Conservation (phyloP, 2,888 invertebrate genomes). For the Papilio gigon region DNA sequence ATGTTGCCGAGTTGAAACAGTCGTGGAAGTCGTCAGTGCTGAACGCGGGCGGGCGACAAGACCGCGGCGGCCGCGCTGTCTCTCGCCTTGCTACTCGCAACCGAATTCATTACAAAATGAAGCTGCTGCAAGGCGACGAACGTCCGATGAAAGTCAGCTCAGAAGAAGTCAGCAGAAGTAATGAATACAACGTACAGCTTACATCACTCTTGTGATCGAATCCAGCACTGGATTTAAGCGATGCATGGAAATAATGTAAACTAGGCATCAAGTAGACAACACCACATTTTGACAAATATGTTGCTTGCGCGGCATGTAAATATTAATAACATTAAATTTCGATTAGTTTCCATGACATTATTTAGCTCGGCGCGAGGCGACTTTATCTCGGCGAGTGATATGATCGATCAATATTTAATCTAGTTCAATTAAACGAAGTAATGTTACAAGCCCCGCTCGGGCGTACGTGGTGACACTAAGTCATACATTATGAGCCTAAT, state of each 20-base stretch:
- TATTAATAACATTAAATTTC: no score
- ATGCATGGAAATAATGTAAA: no score
- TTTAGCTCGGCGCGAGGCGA: no score
- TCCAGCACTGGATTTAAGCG: no score
- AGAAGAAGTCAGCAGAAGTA: not conserved
- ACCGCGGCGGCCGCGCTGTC: no score
- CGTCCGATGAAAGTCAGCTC: not conserved
- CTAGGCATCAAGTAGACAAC: no score
- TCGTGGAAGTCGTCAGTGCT: constrained; percentile 17
- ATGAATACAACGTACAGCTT: not conserved
- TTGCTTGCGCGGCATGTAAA: no score
- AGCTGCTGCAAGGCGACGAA: constrained; percentile 6
- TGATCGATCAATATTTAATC: constrained; percentile 53
- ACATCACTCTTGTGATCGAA: no score
- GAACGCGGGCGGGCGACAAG: constrained; percentile 15
- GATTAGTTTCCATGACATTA: no score
- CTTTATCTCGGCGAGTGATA: constrained; percentile 22
- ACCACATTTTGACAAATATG: no score
- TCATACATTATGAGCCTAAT: constrained; percentile 55
- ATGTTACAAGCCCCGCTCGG: constrained; percentile 43
- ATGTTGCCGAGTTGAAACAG: not conserved
- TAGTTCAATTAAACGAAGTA: constrained; percentile 48
- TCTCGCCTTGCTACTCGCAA: constrained; percentile 12
- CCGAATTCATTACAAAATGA: constrained; percentile 20
- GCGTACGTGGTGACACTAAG: constrained; percentile 49